A percentile compares a stretch with the other conserved stretches of the same genome.
Evolutionary conservation across 2,797 vertebrate genomes (phyloP).

Genomic region (Eulemur coronatus): DNA sequence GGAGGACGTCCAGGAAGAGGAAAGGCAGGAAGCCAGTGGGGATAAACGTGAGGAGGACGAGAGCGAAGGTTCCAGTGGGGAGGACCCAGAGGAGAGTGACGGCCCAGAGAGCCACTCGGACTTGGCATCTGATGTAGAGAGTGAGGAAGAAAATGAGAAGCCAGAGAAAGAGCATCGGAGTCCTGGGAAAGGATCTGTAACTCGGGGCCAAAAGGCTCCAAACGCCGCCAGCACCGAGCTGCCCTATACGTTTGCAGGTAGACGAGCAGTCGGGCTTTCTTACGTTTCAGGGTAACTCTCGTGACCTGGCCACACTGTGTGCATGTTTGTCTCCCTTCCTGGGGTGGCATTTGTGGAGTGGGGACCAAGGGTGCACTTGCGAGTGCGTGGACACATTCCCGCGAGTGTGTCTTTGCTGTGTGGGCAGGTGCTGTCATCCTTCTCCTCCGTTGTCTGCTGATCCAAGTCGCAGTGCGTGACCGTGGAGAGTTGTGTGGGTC

Average conservation of each 20-base stretch:
- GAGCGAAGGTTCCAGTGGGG: not conserved
- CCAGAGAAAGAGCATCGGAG: not conserved
- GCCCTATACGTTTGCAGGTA: conserved; percentile 95
- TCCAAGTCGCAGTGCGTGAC: not conserved
- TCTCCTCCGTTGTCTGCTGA: fast-evolving
- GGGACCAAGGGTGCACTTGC: fast-evolving
- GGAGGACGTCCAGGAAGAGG: conserved; percentile 44
- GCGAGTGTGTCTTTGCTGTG: fast-evolving
- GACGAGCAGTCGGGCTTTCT: not conserved
- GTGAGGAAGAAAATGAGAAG: conserved; percentile 73
- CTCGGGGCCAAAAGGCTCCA: conserved; percentile 77
- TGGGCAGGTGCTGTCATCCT: fast-evolving
- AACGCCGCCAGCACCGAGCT: conserved; percentile 88
- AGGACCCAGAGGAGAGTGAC: conserved; percentile 77
- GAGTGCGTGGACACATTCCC: fast-evolving
- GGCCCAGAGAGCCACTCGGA: conserved; percentile 83
- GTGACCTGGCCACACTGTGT: fast-evolving
- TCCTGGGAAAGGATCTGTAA: conserved; percentile 8
- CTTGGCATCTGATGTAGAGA: conserved; percentile 81
- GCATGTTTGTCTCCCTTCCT: not conserved
- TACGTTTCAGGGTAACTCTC: fast-evolving
- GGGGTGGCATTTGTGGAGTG: not conserved
- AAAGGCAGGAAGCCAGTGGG: conserved; percentile 36
- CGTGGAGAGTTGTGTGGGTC: fast-evolving
- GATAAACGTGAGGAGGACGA: conserved; percentile 66